Base-by-base conservation (phyloP, 2,113 vertebrate genomes). In the Amblyopsis rosae region DNA sequence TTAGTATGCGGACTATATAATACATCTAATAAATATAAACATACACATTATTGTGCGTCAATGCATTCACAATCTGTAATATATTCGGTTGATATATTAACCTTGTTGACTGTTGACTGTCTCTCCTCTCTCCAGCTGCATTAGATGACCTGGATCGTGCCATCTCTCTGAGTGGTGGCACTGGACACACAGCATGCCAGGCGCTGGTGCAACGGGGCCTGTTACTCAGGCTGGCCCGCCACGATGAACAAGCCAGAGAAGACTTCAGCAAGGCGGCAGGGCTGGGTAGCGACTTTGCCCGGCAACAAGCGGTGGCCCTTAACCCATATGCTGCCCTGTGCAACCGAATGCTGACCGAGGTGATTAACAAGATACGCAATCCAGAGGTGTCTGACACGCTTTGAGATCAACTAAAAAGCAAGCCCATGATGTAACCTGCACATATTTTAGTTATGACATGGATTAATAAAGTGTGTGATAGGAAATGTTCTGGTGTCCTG, bases 291-390 rank as follows among this genome's bases (percentile, higher is more conserved):
- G 61, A 88, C 55, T 99, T 98, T n/a, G 98, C 96, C 15, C 90
- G 85, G 9, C 93, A 79, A 62, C 96, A 98, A 90, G 91, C 95
- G 6, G 93, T 93, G 70, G 77, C 86, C 26, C 90, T 98, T 11
- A 99, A 99, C 79, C 98, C 98, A 0, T 99, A 98, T 3, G 92
- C 97, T 0, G 97, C 98, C 0, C 94, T 99, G 54, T 99, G 98
- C 91, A 99, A 99, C 88, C 94, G 92, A 73, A 98, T 98, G 97
- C 91, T 99, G 70, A 79, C 90, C 0, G 91, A 96, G 76, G 91
- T 97, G 80, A 90, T 98, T 83, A 80, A 85, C 59, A 93, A 92
- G 66, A 86, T 99, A 53, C 89, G 90, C 32, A 88, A 93, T 67
- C 93, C 94, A 0, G 48, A 84, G 0, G 3, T 70, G 35, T 0